Evolutionary conservation across 2,888 invertebrate genomes (phyloP), one percentile per base, ranked within the genome.

Genomic region (Diaperis boleti): DNA sequence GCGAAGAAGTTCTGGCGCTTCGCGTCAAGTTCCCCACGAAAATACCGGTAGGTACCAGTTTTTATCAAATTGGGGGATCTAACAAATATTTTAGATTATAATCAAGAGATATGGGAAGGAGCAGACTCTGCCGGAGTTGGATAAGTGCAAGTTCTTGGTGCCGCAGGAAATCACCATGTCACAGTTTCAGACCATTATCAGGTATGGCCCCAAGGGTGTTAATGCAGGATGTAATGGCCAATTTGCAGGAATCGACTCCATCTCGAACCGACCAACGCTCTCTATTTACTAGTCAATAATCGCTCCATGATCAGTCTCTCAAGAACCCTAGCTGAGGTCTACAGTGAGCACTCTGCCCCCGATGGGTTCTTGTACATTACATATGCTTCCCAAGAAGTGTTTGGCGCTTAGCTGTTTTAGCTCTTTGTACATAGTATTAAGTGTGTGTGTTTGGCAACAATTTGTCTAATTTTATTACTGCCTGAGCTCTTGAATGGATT

Each of bases 101-200:
- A 91, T 95, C 33, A 92, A 94, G 81, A 84, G 91, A 75, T 94
- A 90, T 77, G 85, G 87, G 73, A 92, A 90, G 76, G 95, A 95
- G 81, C 87, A 85, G 70, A 86, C 85, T 68, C 83, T 95, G 63
- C 94, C 94, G 6, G 80, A 87, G 8, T 78, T 95, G 79, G 92
- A 93, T 78, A 95, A 94, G 83, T 88, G 89, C 0, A 95, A 95
- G 81, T 95, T 92, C 82, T 82, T 95, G 74, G 94, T 95, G 8
- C 95, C 95, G 1, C 92, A 93, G 84, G 94, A 94, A 79, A 88
- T 94, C 42, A 91, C 94, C 0, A 92, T 95, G 88, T 93, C 94
- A 45, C 94, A 95, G 81, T 92, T 95, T 76, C 85, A 92, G 71
- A 90, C 91, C 64, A 92, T 95, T 63, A 91, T 95, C 81, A 90